Evolutionary conservation across 2,113 vertebrate species (phyloP).

Genomic region (Melanostigma gelatinosum): DNA sequence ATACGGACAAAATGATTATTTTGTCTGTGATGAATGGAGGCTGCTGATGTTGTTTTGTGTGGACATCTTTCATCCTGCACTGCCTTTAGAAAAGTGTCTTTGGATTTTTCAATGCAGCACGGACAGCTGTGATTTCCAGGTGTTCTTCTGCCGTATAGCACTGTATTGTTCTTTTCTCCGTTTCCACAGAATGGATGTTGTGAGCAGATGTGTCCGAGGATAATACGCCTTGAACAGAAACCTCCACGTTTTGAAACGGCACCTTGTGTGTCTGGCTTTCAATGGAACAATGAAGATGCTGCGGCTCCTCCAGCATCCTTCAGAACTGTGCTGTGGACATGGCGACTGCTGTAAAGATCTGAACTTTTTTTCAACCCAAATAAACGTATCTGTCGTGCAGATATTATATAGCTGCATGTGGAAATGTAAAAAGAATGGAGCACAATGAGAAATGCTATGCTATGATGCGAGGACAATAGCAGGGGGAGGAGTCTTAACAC

Average conservation of each 20-base stretch:
- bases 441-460: not conserved
- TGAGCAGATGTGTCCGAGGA: slow-evolving; percentile 1
- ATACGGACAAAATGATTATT: slow-evolving; percentile 14
- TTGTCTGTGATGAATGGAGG: slow-evolving; percentile 41
- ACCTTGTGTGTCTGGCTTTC: not conserved
- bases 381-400: not conserved
- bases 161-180: slow-evolving; percentile 7
- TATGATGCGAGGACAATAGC: not conserved
- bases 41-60: slow-evolving; percentile 45
- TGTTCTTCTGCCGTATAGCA: not conserved
- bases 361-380: not conserved
- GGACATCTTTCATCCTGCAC: slow-evolving; percentile 20
- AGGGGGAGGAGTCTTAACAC: not conserved
- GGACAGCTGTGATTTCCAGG: slow-evolving; percentile 31
- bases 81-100: slow-evolving; percentile 26
- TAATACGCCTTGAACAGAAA: slow-evolving; percentile 17
- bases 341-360: not conserved
- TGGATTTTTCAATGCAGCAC: slow-evolving; percentile 21
- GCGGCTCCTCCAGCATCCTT: not conserved
- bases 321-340: not conserved
- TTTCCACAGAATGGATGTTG: not conserved
- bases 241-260: not conserved
- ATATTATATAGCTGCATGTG: not conserved
- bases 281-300: slow-evolving; percentile 14
- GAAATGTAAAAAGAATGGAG: not conserved